Base-by-base conservation (phyloP, 2,888 invertebrate species). In the Epirrhoe tristata region DNA sequence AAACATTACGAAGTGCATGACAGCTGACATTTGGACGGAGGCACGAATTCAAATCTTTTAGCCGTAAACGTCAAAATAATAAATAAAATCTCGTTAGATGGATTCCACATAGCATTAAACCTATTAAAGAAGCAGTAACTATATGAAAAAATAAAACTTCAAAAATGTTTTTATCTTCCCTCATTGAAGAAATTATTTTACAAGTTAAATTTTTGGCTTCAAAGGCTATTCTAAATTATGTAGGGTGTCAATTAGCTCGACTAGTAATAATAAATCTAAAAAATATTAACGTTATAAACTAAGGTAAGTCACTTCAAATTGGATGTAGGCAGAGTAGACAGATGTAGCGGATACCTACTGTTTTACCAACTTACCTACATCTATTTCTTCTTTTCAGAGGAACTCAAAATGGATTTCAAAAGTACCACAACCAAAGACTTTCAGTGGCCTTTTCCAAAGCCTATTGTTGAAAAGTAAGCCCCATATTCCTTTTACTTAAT, bases 371-470 rank as follows among this genome's bases (percentile, higher is more conserved):
- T 7, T 46, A 46, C 46, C n/a, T 46, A 46, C n/a, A 36, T 32
- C 10, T 12, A 5, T n/a, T 51, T 63, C 52, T 10, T 7, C 2
- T 12, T 67, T 69, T 39, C 58, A 71, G 67, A 54, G 24, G 31
- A 63, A 53, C 43, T 43, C 7, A 51, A 34, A 69, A 93, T 93
- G 87, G 88, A 94, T 79, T 95, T 95, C 74, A 81, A 83, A 67
- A 93, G 94, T 6, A 89, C 87, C 36, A 88, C 85, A 58, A 90
- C 90, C 68, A 89, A 83, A 66, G 95, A 95, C 71, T 95, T 87
- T 76, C 90, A 89, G 77, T 95, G 95, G 95, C 95, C 95, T 0
- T 94, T 94, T 80, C 87, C 94, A 36, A 94, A 94, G 73, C 94
- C 95, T 0, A 76, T 95, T 5, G 82, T 94, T 52, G 91, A 94